Percentiles rank a stretch among this genome's conserved stretches.
Evolutionary conservation across 1,140 invertebrate genomes (phyloP).

Genomic region (Dreissena polymorpha): DNA sequence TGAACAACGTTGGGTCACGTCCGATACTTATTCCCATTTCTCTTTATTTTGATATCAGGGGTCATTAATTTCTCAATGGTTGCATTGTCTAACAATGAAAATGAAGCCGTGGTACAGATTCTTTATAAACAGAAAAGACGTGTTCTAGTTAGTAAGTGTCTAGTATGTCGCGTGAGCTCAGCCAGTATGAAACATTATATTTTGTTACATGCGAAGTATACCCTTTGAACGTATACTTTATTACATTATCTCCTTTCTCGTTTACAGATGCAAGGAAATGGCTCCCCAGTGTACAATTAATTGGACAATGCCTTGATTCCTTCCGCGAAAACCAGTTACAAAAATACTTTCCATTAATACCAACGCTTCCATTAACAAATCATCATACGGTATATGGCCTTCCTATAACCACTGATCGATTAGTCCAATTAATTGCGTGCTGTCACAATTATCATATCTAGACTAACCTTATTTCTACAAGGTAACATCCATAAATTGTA

Average conservation of each 20-base stretch:
- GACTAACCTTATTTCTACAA: slow-evolving; percentile 7
- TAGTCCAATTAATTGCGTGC: slow-evolving; percentile 19
- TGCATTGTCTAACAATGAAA: slow-evolving; percentile 39
- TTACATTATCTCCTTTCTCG: slow-evolving; percentile 53
- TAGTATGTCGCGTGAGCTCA: slow-evolving; percentile 37
- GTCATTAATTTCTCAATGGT: not conserved
- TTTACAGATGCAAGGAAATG: slow-evolving; percentile 43
- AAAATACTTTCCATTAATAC: slow-evolving; percentile 15
- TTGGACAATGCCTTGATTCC: slow-evolving; percentile 9
- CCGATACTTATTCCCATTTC: slow-evolving; percentile 27
- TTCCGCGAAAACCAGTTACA: slow-evolving; percentile 7
- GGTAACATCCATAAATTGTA: slow-evolving; percentile 24
- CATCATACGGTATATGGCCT: not conserved
- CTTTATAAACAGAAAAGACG: slow-evolving; percentile 46
- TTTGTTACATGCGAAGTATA: slow-evolving; percentile 49
- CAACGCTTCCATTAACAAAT: slow-evolving; percentile 1
- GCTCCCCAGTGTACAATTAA: not conserved
- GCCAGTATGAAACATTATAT: slow-evolving; percentile 47
- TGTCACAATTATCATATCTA: slow-evolving; percentile 4
- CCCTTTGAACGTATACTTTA: slow-evolving; percentile 43
- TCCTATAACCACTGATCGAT: not conserved
- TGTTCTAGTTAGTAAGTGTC: slow-evolving; percentile 14
- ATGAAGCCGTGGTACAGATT: slow-evolving; percentile 50
- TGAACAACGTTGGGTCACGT: slow-evolving; percentile 20
- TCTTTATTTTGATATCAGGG: slow-evolving; percentile 37